Conservation (phyloP, 37 sponge, comb jelly and placozoan genomes). For the Cliona cf. orientalis region DNA sequence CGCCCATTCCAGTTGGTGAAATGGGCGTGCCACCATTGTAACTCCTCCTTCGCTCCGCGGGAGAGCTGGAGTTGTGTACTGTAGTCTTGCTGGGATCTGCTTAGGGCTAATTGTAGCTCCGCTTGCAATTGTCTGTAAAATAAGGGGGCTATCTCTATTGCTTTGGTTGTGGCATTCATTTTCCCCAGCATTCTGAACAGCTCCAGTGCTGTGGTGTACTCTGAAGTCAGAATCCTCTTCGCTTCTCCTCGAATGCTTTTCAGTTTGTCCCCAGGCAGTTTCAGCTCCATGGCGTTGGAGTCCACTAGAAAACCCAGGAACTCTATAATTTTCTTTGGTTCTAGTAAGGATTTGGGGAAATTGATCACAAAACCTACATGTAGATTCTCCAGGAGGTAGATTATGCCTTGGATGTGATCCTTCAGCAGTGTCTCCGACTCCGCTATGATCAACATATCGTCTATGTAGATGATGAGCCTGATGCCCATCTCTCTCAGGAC, state of each 20-base stretch:
- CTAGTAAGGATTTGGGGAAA: slow-evolving; percentile 4
- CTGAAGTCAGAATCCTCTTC: not conserved
- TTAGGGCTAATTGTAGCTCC: slow-evolving; percentile 8
- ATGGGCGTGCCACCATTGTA: slow-evolving; percentile 59
- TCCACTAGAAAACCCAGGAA: slow-evolving; percentile 60
- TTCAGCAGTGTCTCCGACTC: slow-evolving; percentile 13
- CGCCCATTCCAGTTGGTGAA: slow-evolving; percentile 45
- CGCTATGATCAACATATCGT: slow-evolving; percentile 60
- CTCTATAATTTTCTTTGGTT: slow-evolving; percentile 43
- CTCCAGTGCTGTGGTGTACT: not conserved
- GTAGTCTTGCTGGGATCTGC: slow-evolving; percentile 8
- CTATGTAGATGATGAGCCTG: slow-evolving; percentile 40
- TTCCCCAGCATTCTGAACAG: slow-evolving; percentile 33
- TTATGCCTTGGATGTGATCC: slow-evolving; percentile 6
- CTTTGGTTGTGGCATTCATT: slow-evolving; percentile 21
- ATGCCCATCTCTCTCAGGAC: slow-evolving; percentile 20
- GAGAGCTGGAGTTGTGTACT: not conserved
- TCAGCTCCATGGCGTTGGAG: slow-evolving; percentile 26
- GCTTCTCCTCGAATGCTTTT: slow-evolving; percentile 6
- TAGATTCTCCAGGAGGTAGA: slow-evolving; percentile 37
- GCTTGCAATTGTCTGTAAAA: slow-evolving; percentile 37
- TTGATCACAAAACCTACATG: slow-evolving; percentile 60
- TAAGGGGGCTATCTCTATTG: slow-evolving; percentile 40
- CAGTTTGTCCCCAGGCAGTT: slow-evolving; percentile 30
- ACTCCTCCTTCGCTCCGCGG: slow-evolving; percentile 13